A percentile compares a stretch with the other conserved stretches of the same genome.
Conservation (phyloP, 2,888 invertebrate species). For the Netelia fuscicornis region DNA sequence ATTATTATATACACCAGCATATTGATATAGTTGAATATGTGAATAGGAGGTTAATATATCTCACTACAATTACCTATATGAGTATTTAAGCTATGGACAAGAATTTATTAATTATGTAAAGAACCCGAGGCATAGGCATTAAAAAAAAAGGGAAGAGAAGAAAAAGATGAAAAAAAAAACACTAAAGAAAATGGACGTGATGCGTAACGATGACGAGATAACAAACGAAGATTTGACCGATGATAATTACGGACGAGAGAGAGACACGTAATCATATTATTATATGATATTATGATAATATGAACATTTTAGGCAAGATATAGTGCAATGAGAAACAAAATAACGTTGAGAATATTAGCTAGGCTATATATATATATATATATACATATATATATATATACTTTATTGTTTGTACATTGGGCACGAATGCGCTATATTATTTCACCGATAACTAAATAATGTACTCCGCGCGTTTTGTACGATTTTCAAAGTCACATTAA, state of each 20-base stretch:
- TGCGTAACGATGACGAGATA: slow-evolving; percentile 43
- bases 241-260: slow-evolving; percentile 34
- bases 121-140: slow-evolving; percentile 78
- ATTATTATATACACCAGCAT: slow-evolving; percentile 82
- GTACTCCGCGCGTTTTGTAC: slow-evolving; percentile 76
- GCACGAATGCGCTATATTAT: slow-evolving; percentile 80
- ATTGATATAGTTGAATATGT: slow-evolving; percentile 83
- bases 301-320: slow-evolving; percentile 73
- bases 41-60: slow-evolving; percentile 80
- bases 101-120: slow-evolving; percentile 78
- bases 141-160: slow-evolving; percentile 64
- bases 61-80: slow-evolving; percentile 79
- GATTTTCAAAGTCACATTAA: slow-evolving; percentile 77
- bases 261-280: slow-evolving; percentile 64
- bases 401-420: slow-evolving; percentile 81
- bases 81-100: slow-evolving; percentile 77
- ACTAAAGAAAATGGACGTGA: slow-evolving; percentile 29
- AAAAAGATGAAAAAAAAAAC: background rate
- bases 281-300: slow-evolving; percentile 63
- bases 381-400: slow-evolving; percentile 63
- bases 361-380: slow-evolving; percentile 66
- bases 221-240: slow-evolving; percentile 56
- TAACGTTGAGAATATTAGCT: slow-evolving; percentile 74
- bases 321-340: slow-evolving; percentile 79
- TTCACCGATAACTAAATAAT: slow-evolving; percentile 76